Base-by-base conservation (phyloP, 92 coral and sea anemone genomes). In the Paragorgia papillata region DNA sequence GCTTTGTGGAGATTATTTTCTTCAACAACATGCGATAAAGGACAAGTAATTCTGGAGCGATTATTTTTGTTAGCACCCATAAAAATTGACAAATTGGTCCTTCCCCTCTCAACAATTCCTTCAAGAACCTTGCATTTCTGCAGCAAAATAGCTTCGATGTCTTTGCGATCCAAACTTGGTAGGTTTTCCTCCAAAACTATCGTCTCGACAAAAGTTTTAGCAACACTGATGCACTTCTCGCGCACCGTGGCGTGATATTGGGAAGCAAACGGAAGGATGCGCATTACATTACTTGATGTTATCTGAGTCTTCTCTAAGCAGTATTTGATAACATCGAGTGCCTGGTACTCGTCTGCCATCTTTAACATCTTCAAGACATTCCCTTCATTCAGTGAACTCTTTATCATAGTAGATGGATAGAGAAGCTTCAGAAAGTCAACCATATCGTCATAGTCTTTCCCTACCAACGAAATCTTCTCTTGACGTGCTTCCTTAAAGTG, bases 371-470 rank as follows among this genome's bases (percentile, higher is more conserved):
- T 51, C 9, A 51, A 3, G 26, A 17, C 9, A 17, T 51, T 51
- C 7, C 17, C 58, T 6, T 51, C 20, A 17, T 17, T 5, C 4
- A 51, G 21, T 17, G 21, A 17, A 51, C 17, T 51, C 12, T 37
- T 12, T 4, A 37, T 4, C 43, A 37, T 37, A 37, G 5, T 37
- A 5, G 58, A 22, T 19, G 58, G 58, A 51, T 51, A 51, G 17
- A 51, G 58, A 3, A 17, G 20, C 58, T 17, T 22, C 58, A 51
- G 17, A 19, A 51, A 51, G 9, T 51, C 58, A 5, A 51, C 6
- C 97, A 92, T 92, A 32, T 94, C 90, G 26, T 89, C 97, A 27
- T 86, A 79, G 26, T 83, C 84, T 4, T 89, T 94, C 20, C 96
- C 97, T 2, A 85, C 79, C 62, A 92, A 89, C 14, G 89, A 53